Evolutionary conservation across 2,797 vertebrate genomes (phyloP).

Genomic region (Siniperca obscura): DNA sequence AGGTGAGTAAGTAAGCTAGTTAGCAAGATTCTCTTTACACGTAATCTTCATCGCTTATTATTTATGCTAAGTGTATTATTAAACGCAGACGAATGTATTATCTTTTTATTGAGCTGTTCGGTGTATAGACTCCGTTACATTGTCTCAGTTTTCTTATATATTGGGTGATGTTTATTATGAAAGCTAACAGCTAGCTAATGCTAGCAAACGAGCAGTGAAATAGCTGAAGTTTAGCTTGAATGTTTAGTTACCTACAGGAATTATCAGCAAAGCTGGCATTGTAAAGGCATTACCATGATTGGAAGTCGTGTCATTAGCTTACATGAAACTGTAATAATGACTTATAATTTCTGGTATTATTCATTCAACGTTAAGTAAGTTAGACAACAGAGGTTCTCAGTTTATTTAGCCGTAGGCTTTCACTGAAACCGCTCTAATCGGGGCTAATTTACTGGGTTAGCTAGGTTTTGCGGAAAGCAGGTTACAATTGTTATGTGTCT

Average conservation of each 20-base stretch:
- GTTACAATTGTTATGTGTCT: neutral
- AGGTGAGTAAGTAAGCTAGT: conserved; percentile 41
- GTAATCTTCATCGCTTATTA: accelerated
- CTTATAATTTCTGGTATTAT: too few species aligned
- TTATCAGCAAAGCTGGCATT: too few species aligned
- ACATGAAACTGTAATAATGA: neutral
- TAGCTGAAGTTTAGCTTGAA: neutral
- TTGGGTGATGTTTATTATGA: neutral
- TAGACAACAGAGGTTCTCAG: too few species aligned
- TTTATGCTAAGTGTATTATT: neutral
- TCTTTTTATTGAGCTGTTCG: accelerated
- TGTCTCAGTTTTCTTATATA: neutral
- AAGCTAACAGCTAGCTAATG: conserved; percentile 43
- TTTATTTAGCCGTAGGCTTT: neutral
- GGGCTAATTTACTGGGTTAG: too few species aligned
- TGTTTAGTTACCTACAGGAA: neutral
- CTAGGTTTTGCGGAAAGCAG: neutral
- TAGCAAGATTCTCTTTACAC: too few species aligned
- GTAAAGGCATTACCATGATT: accelerated
- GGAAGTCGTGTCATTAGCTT: neutral
- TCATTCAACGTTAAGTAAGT: neutral
- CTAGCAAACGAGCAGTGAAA: conserved; percentile 8
- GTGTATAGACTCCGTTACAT: neutral
- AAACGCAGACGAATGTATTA: accelerated
- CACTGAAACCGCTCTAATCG: too few species aligned